Conservation (phyloP, 2,113 vertebrate genomes). For the Lanius ludovicianus region DNA sequence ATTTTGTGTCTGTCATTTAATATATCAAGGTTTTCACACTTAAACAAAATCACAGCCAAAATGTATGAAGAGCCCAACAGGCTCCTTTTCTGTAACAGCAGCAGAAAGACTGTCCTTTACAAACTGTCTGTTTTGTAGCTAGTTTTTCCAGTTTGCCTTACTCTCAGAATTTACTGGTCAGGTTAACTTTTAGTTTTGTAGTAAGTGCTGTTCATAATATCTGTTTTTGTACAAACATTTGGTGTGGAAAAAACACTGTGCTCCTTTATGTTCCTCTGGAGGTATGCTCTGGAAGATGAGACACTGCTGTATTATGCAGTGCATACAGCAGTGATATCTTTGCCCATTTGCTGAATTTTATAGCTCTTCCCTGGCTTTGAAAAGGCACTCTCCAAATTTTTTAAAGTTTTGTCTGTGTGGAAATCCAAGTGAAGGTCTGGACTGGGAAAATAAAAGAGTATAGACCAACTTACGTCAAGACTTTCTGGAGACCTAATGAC, state of each 20-base stretch:
- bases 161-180: neutral
- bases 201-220: neutral
- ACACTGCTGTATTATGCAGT: neutral
- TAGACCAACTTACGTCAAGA: rapidly evolving
- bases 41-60: neutral
- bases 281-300: neutral
- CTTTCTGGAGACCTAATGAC: neutral
- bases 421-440: neutral
- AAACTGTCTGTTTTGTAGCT: neutral
- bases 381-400: neutral
- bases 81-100: neutral
- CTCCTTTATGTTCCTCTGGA: neutral
- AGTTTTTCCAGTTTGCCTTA: neutral
- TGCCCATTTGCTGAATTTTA: neutral
- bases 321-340: neutral
- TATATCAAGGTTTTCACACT: neutral
- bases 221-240: neutral
- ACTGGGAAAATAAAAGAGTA: neutral
- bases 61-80: neutral
- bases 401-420: neutral
- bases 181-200: neutral
- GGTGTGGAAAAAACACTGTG: neutral
- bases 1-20: neutral
- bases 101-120: neutral
- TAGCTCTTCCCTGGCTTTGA: neutral